Evolutionary conservation across 1,140 invertebrate genomes (phyloP), one percentile per base, ranked within the genome.

Genomic region (Bombus sibiricus): DNA sequence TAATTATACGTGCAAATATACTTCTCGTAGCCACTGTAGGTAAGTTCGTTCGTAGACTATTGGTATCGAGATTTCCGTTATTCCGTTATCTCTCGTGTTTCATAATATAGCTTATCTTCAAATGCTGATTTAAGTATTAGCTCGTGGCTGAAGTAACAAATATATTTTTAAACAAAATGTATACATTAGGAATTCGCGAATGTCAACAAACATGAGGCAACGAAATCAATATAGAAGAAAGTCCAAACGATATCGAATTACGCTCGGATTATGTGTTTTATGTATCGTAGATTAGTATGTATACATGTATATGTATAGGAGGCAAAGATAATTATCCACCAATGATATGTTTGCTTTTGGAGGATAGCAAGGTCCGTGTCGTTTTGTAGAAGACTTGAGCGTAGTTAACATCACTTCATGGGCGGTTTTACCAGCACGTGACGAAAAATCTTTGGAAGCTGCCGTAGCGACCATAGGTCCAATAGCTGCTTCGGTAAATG

Each of bases 401-500:
- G 93, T 96, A 0, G 96, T 96, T 0, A 97, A 97, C 89, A 95
- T 97, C 0, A 96, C 96, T 0, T 96, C 96, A 0, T 97, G 97
- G 97, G 96, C 96, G 4, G 96, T 97, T 76, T 88, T 98, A 75
- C 97, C 97, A 0, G 92, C 96, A 0, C 96, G 96, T 22, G 96
- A 98, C 89, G 97, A 98, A 88, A 94, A 93, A 59, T 96, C 96
- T 0, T 95, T 98, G 74, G 96, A 97, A 94, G 95, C 95, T 18
- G 97, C 97, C 8, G 93, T 98, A 3, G 97, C 96, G 0, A 96
- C 96, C 25, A 96, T 98, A 76, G 97, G 97, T 25, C 97, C 97
- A 0, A 94, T 98, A 47, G 97, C 97, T 28, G 96, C 96, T 1
- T 97, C 97, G 3, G 96, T 98, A 34, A 97, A 98, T 89, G 97